These are phyloP conservation scores for Clepsis dumicolana DNA, from an alignment of 2,888 invertebrate genomes.

Conservation along the genomic window DNA sequence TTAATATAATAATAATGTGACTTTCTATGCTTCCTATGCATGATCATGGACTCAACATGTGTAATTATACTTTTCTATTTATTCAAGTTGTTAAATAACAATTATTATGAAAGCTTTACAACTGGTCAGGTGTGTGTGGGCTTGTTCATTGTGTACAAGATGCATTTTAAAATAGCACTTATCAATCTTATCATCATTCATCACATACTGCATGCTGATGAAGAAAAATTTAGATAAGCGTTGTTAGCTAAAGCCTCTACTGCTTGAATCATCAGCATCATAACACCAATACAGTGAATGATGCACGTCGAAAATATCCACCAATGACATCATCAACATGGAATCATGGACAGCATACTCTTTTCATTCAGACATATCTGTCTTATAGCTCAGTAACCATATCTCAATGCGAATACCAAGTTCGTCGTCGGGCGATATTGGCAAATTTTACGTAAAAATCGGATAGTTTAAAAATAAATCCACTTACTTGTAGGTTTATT, in stretches of 20 bases:
- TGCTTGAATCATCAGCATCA: neutral
- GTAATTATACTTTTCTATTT: neutral
- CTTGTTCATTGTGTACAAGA: too few species aligned
- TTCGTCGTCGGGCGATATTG: neutral
- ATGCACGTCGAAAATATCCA: conserved; percentile 49
- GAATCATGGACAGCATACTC: conserved; percentile 29
- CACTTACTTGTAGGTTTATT: conserved; percentile 71
- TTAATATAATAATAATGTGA: too few species aligned
- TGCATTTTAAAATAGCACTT: too few species aligned
- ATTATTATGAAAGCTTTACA: neutral
- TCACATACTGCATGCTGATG: neutral
- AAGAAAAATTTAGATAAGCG: neutral
- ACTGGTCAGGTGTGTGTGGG: neutral
- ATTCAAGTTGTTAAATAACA: neutral
- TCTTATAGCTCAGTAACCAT: neutral
- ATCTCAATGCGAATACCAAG: conserved; percentile 14
- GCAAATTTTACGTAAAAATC: conserved; percentile 20
- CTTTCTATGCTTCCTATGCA: neutral
- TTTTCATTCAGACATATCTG: conserved; percentile 34
- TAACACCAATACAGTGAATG: conserved; percentile 11
- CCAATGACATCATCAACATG: conserved; percentile 64
- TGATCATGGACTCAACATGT: neutral
- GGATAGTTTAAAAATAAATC: conserved; percentile 31
- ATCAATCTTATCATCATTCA: neutral
- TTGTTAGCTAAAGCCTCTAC: neutral